Evolutionary conservation across 2,797 vertebrate species (phyloP), one percentile per base, ranked within the genome.

Genomic region (Eleutherodactylus coqui): DNA sequence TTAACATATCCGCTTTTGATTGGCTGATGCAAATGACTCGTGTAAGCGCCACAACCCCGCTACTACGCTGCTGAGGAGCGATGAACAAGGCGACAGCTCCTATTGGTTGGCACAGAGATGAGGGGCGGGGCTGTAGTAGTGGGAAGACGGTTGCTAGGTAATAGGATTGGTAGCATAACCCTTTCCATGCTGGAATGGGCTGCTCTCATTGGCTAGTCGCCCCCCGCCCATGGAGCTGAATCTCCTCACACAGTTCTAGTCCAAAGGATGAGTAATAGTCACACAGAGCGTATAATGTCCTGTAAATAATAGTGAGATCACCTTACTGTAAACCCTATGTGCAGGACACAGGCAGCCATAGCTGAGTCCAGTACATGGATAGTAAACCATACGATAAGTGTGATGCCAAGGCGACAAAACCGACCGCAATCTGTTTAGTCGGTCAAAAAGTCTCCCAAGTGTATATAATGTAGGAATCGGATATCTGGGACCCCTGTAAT

Each of bases 1-100:
- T 94, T 93, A 93, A 85, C 92, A 92, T 93, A 10, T 41, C 0
- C 1, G 1, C 29, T 8, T 17, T 14, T 85, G 13, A 94, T 93
- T 93, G 92, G 93, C 0, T 7, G 45, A 91, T 91, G 91, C 88
- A 91, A 92, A 92, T 91, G 0, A 89, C 2, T 49, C n/a, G 47
- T 36, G n/a, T 64, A 16, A 32, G 73, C 43, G 84, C 87, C 86
- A 41, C 88, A 82, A 58, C 53, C 58, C 10, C 11, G 9, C 4
- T 58, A 64, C 72, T 36, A 38, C 27, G 17, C 14, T 10, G 34
- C n/a, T 14, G 34, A 47, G 8, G 0, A 19, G 47, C 29, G 43
- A 45, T n/a, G 24, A 11, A 27, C 5, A 9, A 2, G 21, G 9
- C 6, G 36, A n/a, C 9, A 5, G 8, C 29, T 14, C 7, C 7